Conservation (phyloP, 1,140 invertebrate species). For the Leptinotarsa texana region DNA sequence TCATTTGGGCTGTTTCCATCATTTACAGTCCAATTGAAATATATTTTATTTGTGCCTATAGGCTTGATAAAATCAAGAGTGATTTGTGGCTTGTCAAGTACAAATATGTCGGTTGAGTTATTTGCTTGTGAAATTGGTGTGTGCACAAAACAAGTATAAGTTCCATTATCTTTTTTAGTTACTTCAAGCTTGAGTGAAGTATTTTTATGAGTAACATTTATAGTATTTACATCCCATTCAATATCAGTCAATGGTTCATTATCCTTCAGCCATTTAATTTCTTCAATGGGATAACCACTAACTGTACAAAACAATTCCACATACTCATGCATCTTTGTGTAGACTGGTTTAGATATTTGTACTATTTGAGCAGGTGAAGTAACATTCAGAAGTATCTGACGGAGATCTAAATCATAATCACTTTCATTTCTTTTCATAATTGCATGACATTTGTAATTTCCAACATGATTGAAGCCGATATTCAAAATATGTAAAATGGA, state of each 20-base stretch:
- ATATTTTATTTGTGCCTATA: constrained; percentile 74
- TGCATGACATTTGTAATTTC: constrained; percentile 59
- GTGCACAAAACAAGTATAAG: constrained; percentile 61
- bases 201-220: constrained; percentile 64
- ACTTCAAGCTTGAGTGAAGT: constrained; percentile 62
- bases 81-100: constrained; percentile 72
- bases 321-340: constrained; percentile 58
- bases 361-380: constrained; percentile 58
- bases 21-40: constrained; percentile 80
- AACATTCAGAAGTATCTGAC: constrained; percentile 54
- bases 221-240: constrained; percentile 54
- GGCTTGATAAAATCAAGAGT: constrained; percentile 74
- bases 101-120: constrained; percentile 61
- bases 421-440: constrained; percentile 50
- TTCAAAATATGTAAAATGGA: constrained; percentile 53
- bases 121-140: constrained; percentile 51
- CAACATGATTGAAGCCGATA: constrained; percentile 57
- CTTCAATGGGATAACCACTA: constrained; percentile 63
- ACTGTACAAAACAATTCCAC: constrained; percentile 61
- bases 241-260: constrained; percentile 57
- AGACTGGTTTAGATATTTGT: constrained; percentile 55
- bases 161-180: constrained; percentile 69
- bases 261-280: constrained; percentile 64
- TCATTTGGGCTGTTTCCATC: constrained; percentile 74
- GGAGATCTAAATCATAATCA: constrained; percentile 46